Conservation (phyloP, 2,113 vertebrate species). For the Chauna torquata region DNA sequence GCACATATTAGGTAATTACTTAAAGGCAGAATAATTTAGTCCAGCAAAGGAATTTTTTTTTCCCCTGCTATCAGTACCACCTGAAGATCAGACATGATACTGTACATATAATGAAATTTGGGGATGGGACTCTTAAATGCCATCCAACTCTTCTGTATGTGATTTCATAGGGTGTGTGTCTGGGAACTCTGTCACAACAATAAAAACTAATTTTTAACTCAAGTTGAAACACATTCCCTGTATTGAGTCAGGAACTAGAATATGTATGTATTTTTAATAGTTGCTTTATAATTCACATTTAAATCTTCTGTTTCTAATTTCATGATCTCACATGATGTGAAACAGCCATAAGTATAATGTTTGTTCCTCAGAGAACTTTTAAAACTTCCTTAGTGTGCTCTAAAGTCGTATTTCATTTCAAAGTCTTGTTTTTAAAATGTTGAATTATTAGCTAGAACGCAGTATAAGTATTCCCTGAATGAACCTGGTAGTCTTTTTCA, state of each 20-base stretch:
- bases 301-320: conserved; percentile 18
- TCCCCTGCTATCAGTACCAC: background rate
- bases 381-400: background rate
- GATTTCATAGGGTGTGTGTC: background rate
- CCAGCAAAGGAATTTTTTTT: background rate
- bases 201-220: background rate
- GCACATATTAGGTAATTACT: background rate
- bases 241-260: background rate
- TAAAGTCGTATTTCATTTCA: conserved; percentile 23
- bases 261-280: background rate
- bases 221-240: background rate
- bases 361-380: conserved; percentile 21
- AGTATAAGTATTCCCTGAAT: conserved; percentile 12
- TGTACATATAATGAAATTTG: background rate
- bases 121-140: background rate
- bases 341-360: background rate
- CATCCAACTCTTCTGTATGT: fast-evolving
- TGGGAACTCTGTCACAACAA: background rate
- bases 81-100: background rate
- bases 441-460: conserved; percentile 13
- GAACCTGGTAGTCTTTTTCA: background rate
- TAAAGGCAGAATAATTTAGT: background rate
- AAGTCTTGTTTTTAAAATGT: conserved; percentile 21
- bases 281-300: background rate
- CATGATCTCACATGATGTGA: background rate